phyloP scores from a whole-genome alignment of 2,888 invertebrate genomes.

The Drosophila kuntzei region DNA sequence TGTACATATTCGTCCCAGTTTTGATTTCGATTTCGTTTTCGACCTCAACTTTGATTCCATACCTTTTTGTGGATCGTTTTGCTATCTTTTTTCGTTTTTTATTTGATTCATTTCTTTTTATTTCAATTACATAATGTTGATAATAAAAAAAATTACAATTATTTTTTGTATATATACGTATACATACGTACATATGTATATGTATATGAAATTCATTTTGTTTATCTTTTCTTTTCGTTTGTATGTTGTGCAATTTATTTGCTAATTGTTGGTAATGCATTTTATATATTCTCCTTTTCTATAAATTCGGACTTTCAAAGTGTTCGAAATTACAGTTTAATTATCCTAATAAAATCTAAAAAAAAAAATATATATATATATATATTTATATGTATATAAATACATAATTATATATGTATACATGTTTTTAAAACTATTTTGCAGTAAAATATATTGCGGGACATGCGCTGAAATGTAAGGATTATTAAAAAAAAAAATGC shows the following conservation, averaged over 20 bases:
- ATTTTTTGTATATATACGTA: constrained; percentile 41
- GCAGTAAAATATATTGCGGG: constrained; percentile 46
- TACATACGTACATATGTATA: constrained; percentile 46
- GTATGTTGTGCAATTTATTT: constrained; percentile 60
- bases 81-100: constrained; percentile 21
- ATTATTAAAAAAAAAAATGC: constrained; percentile 24
- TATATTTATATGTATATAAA: constrained; percentile 21
- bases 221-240: constrained; percentile 23
- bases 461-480: constrained; percentile 47
- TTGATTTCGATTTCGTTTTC: constrained; percentile 41
- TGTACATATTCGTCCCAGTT: constrained; percentile 43
- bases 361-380: constrained; percentile 53
- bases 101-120: background rate
- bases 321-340: constrained; percentile 76
- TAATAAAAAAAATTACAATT: constrained; percentile 68
- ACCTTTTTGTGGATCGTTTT: constrained; percentile 7
- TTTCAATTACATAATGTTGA: constrained; percentile 43
- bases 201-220: constrained; percentile 28
- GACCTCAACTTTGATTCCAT: constrained; percentile 19
- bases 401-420: constrained; percentile 20
- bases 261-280: constrained; percentile 55
- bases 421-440: constrained; percentile 43
- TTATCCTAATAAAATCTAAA: constrained; percentile 71
- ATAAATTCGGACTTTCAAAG: constrained; percentile 83
- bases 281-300: constrained; percentile 46